Evolutionary conservation across 2,113 vertebrate species (phyloP), one percentile per base, ranked within the genome.

Genomic region (Tautogolabrus adspersus): DNA sequence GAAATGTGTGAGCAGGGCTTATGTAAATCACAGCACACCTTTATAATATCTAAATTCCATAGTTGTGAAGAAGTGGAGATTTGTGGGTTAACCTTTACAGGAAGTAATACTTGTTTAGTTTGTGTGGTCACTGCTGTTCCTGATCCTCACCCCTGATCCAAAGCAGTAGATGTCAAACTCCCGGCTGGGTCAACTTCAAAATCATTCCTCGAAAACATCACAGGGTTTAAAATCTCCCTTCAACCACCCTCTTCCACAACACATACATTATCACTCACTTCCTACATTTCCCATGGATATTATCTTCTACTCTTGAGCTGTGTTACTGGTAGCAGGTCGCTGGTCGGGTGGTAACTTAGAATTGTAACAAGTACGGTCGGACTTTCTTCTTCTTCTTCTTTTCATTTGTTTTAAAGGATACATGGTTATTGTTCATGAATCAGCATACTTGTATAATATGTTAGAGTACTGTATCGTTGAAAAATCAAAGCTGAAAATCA

Each of bases 201-300:
- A 1, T 47, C 21, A 54, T 34, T 57, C 46, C 66, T 54, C 60
- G 62, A 68, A 66, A 80, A 23, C 54, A 46, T 55, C 21, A 22
- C 47, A n/a, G 55, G 37, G 54, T 54, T 73, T 59, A 73, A 76
- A 26, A 74, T 70, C 65, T 37, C 55, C 44, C 38, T 73, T 72
- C 34, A 72, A 11, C 67, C 22, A 40, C 51, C 30, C 75, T 49
- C 56, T 66, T 42, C 60, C 21, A 51, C 23, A 55, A 57, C 44
- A 57, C 63, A 76, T 73, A 52, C 30, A 73, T 81, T 75, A 72
- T 81, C 57, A 70, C 30, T 65, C 70, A 59, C 40, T 64, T 34
- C 60, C 46, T 72, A 23, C 63, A 16, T 51, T 72, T 81, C 64
- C 49, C 40, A 47, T 72, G 57, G 60, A 71, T 79, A 73, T 81